Evolutionary conservation across 2,113 vertebrate species (phyloP), one percentile per base, ranked within the genome.

Genomic region (Meles meles): DNA sequence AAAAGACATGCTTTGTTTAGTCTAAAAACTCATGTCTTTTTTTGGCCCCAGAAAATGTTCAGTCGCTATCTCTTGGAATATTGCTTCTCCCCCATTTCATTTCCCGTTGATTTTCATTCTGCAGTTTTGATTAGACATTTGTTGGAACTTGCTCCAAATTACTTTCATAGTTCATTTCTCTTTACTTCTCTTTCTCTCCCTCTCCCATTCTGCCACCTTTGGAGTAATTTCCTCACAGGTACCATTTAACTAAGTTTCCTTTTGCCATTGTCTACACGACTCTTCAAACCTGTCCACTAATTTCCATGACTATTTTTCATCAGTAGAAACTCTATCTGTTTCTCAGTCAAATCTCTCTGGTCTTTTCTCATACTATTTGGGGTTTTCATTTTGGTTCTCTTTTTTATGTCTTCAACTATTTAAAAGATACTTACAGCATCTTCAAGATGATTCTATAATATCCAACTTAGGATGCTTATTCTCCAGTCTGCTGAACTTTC

Each of bases 231-330:
- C 34, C 69, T 93, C 69, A 96, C 12, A 29, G 71, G 57, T 57
- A 86, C 29, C 59, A 79, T 86, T n/a, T 79, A 84, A 23, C 37
- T 87, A 65, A 90, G 87, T 94, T 94, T 97, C 65, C 69, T 39
- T 94, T 90, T 52, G 85, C 10, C 6, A 71, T 90, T 69, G 2
- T 92, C 65, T 96, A 52, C 29, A 81, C 44, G n/a, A 37, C 49
- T 85, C 21, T 67, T 94, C 74, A 96, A 96, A 67, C 55, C 14
- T 52, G 37, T 82, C 47, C 37, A 80, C 67, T 37, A 44, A 82
- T 92, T 92, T 76, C 31, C 25, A 79, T 61, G 65, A 81, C 83
- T 92, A 13, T 72, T 90, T 96, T 86, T 92, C 29, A 77, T 90
- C 57, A 52, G n/a, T 71, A 59, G 61, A 90, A 87, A 83, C 61